Percentiles rank a stretch among this genome's conserved stretches.
Conservation (phyloP, 92 coral and sea anemone genomes). For the Siderastrea radians region DNA sequence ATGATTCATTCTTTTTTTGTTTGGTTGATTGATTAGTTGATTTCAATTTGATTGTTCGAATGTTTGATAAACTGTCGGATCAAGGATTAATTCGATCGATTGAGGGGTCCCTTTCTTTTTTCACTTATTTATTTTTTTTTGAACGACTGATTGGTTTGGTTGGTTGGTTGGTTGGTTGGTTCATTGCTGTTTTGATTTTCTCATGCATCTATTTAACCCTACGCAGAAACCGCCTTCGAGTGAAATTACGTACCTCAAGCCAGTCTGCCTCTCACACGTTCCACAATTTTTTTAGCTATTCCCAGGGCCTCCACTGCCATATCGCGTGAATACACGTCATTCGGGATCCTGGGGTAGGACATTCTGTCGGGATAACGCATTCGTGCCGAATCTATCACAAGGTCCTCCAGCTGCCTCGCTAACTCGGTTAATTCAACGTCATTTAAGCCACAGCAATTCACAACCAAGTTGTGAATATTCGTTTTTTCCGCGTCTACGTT, state of each 20-base stretch:
- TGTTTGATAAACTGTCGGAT: no score
- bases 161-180: no score
- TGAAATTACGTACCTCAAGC: not conserved
- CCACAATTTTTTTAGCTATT: slow-evolving; percentile 1
- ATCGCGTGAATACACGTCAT: slow-evolving; percentile 66
- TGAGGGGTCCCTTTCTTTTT: no score
- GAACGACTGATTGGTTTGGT: no score
- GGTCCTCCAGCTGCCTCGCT: slow-evolving; percentile 49
- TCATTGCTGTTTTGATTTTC: not conserved
- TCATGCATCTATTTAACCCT: no score
- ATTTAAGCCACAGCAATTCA: slow-evolving; percentile 29
- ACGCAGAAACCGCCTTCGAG: no score
- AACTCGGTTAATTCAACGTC: slow-evolving; percentile 5
- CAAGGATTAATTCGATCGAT: no score
- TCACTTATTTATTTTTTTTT: no score
- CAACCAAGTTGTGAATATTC: slow-evolving; percentile 8
- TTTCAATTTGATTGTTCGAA: no score
- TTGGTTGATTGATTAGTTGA: no score
- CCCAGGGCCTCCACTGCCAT: not conserved
- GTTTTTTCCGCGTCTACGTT: not conserved
- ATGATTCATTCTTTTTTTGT: not conserved
- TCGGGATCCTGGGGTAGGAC: slow-evolving; percentile 71
- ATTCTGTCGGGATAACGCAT: slow-evolving; percentile 86
- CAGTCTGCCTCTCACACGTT: not conserved
- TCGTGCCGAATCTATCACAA: slow-evolving; percentile 65